phyloP scores from a whole-genome alignment of 2,888 invertebrate species.

The Nipponacmea schrenckii region DNA sequence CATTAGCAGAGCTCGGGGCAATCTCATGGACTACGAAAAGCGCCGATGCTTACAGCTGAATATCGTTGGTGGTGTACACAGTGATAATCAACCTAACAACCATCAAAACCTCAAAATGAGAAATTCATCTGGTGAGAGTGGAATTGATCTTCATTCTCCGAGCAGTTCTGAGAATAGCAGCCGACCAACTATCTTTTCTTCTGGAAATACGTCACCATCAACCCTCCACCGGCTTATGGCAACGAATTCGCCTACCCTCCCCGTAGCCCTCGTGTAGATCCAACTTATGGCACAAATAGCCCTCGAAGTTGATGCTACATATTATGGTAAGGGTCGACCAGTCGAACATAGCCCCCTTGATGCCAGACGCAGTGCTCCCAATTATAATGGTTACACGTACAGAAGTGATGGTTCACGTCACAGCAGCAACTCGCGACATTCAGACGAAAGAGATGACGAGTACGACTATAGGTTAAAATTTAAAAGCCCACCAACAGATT shows the following conservation, averaged over 20 bases:
- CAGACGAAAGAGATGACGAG: conserved; percentile 24
- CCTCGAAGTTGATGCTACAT: conserved; percentile 19
- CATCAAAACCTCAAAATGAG: conserved; percentile 3
- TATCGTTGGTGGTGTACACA: conserved; percentile 37
- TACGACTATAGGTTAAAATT: conserved; percentile 13
- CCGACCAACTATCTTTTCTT: conserved; percentile 32
- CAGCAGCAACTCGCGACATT: conserved; percentile 23
- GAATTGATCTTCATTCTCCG: conserved; percentile 46
- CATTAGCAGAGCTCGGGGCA: conserved; percentile 72
- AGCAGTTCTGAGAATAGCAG: conserved; percentile 36
- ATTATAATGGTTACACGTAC: conserved; percentile 41
- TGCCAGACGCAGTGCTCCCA: not conserved
- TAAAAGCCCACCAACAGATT: not conserved
- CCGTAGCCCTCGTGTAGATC: conserved; percentile 25
- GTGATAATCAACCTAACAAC: conserved; percentile 12
- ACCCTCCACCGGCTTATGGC: conserved; percentile 22
- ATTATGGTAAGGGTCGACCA: too few species aligned
- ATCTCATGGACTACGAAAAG: conserved; percentile 71
- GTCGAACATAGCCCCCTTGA: not conserved
- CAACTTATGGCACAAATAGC: conserved; percentile 19
- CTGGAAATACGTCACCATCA: conserved; percentile 8
- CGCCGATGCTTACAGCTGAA: conserved; percentile 49
- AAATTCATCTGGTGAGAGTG: conserved; percentile 50
- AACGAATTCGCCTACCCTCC: conserved; percentile 28
- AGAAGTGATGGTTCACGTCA: conserved; percentile 35